Evolutionary conservation across 2,797 vertebrate species (phyloP).

Genomic region (Arnoldichthys spilopterus): DNA sequence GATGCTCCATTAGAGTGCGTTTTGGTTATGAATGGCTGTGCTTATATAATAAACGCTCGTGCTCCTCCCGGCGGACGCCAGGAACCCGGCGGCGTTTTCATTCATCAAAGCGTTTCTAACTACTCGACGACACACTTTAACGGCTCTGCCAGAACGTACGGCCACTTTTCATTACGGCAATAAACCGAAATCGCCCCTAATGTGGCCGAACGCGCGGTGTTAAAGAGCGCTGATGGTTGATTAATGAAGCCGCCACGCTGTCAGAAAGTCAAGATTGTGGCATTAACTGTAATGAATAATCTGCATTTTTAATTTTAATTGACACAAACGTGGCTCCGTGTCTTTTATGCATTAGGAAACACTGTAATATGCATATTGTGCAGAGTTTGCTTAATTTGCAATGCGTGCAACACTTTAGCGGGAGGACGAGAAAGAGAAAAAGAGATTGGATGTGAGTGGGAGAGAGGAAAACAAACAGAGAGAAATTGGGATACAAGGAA

Average conservation of each 20-base stretch:
- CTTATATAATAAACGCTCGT: constrained; percentile 11
- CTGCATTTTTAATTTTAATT: not conserved
- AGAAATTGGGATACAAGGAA: too few species aligned
- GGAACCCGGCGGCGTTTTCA: not conserved
- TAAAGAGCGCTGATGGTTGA: not conserved
- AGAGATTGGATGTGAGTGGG: too few species aligned
- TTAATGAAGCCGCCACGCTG: not conserved
- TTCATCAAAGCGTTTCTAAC: not conserved
- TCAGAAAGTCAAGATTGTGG: not conserved
- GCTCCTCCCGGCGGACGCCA: not conserved
- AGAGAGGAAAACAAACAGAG: too few species aligned
- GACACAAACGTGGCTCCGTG: not conserved
- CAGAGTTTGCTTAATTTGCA: too few species aligned
- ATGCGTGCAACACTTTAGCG: too few species aligned
- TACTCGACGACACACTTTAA: not conserved
- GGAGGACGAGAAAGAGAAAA: too few species aligned
- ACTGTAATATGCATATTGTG: too few species aligned
- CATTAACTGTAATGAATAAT: not conserved
- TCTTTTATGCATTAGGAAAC: too few species aligned
- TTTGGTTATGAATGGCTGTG: constrained; percentile 18
- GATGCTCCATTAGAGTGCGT: constrained; percentile 39
- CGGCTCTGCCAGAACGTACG: not conserved
- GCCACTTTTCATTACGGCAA: not conserved
- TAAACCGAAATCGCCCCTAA: not conserved
- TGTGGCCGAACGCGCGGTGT: not conserved